Evolutionary conservation across 2,888 invertebrate species (phyloP), one percentile per base, ranked within the genome.

Genomic region (Apantesis nais): DNA sequence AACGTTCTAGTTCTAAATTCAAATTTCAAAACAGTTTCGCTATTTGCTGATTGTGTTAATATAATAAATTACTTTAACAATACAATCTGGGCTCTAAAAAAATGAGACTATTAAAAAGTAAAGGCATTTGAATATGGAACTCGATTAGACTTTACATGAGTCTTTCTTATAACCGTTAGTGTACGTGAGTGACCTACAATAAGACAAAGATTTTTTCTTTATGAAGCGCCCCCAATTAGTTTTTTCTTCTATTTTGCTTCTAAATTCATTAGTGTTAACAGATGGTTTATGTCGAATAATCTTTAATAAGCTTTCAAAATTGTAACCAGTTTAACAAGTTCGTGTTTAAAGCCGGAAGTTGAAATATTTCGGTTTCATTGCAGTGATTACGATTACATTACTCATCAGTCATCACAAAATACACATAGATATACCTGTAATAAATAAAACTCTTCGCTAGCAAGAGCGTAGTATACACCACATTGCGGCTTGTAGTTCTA

Each of bases 101-200:
- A 72, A 68, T 77, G 66, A 76, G 67, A 72, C 71, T 72, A 77
- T 73, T 74, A 72, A 75, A 78, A 80, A 52, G 73, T 75, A 74
- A 77, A 77, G 77, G 75, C 70, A 75, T 79, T 58, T 58, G 71
- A 70, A 63, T 67, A 66, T 60, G 71, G 67, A 74, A 76, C 48
- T 72, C 77, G 74, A 79, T 78, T 76, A 74, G 75, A 64, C 68
- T 76, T 74, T 68, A 81, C 76, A 75, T 68, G 69, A 74, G 55
- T 73, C 16, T 55, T 61, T 61, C 11, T 62, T 72, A 76, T 71
- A 60, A 76, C 81, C 73, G 75, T 81, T 81, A 78, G 71, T 44
- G 39, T 58, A n/a, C 62, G 65, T 63, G 67, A 66, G 62, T 81
- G 80, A 79, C 79, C 76, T 70, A 76, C 65, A 69, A 77, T 74